phyloP scores from a whole-genome alignment of 2,113 vertebrate genomes.

The Vireo altiloquus region DNA sequence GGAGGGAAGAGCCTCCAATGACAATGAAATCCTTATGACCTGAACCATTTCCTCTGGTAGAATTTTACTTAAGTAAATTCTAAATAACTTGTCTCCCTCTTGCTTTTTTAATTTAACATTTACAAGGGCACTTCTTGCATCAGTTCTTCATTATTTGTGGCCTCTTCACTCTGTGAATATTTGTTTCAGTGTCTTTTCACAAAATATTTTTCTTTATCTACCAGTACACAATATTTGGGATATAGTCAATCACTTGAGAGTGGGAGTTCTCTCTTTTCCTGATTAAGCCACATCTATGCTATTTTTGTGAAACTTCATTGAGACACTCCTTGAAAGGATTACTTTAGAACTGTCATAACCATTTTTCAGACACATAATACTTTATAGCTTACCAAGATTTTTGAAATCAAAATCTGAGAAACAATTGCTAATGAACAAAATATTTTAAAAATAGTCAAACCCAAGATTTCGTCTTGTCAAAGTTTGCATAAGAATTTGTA shows the following conservation, averaged over 20 bases:
- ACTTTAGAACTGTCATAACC: neutral
- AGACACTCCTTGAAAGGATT: neutral
- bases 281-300: neutral
- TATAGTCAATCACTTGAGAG: neutral
- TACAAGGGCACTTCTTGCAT: neutral
- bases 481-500: neutral
- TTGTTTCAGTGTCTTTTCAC: conserved; percentile 3
- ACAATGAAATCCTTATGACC: neutral
- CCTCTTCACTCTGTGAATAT: neutral
- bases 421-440: neutral
- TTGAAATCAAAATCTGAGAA: neutral
- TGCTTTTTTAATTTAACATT: neutral
- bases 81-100: neutral
- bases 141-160: neutral
- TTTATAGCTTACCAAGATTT: neutral
- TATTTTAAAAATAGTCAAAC: neutral
- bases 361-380: neutral
- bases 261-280: neutral
- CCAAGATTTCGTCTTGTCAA: neutral
- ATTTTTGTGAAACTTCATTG: neutral
- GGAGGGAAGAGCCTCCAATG: neutral
- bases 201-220: conserved; percentile 45
- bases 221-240: neutral
- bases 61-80: neutral
- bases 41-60: neutral